Conservation (phyloP, 2,888 invertebrate species). For the Dastarcus helophoroides region DNA sequence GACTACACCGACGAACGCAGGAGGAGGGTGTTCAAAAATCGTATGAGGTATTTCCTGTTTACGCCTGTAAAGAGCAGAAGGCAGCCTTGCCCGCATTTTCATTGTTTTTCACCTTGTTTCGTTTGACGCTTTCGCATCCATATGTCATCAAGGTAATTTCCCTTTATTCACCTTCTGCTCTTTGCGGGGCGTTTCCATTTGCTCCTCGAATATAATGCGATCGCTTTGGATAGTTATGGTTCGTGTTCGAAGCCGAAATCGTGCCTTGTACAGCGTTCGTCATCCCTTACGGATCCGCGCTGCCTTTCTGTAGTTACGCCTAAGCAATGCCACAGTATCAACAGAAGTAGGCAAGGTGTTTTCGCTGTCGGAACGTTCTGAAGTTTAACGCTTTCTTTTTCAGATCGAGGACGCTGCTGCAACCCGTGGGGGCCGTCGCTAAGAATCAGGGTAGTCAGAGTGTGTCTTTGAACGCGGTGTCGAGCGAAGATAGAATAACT, state of each 20-base stretch:
- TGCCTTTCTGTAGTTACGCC: slow-evolving; percentile 40
- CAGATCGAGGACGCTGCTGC: too few species aligned
- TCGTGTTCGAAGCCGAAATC: slow-evolving; percentile 52
- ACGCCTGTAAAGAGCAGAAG: neutral
- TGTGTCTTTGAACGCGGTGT: slow-evolving; percentile 1
- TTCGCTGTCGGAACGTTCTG: slow-evolving; percentile 3
- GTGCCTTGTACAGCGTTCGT: slow-evolving; percentile 48
- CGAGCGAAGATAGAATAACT: slow-evolving; percentile 68
- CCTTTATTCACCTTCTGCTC: too few species aligned
- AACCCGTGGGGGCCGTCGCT: too few species aligned
- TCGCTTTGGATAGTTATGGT: slow-evolving; percentile 45
- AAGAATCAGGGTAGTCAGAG: too few species aligned
- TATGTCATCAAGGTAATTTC: neutral
- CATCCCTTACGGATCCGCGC: slow-evolving; percentile 40
- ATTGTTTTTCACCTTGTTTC: too few species aligned
- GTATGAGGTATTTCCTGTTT: slow-evolving; percentile 45
- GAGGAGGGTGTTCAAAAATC: slow-evolving; percentile 55
- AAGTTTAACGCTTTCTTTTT: too few species aligned
- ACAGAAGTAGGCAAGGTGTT: slow-evolving; percentile 36
- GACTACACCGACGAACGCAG: slow-evolving; percentile 67
- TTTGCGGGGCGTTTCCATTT: slow-evolving; percentile 5
- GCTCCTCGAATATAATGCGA: slow-evolving; percentile 11
- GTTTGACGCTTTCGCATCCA: neutral
- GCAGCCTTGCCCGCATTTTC: neutral
- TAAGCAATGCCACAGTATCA: slow-evolving; percentile 40